Conservation (phyloP, 2,888 invertebrate genomes). For the Dorcus hopei region DNA sequence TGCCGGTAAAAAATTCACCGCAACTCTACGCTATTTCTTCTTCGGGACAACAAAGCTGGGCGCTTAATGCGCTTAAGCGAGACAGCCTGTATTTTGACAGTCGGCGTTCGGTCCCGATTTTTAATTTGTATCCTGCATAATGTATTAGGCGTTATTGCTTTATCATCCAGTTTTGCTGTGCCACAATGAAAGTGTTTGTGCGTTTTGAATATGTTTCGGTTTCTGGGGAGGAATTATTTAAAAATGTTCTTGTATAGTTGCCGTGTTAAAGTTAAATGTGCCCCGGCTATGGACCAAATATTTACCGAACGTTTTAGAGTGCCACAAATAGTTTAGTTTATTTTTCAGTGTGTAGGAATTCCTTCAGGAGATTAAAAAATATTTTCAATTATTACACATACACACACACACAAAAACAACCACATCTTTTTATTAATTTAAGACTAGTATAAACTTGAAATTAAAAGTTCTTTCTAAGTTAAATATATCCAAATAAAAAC, state of each 20-base stretch:
- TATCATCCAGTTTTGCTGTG: slow-evolving; percentile 17
- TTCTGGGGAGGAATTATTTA: slow-evolving; percentile 17
- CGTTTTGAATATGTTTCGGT: slow-evolving; percentile 15
- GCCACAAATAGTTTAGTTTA: neutral
- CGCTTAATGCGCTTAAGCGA: neutral
- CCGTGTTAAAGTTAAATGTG: neutral
- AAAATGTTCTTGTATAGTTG: slow-evolving; percentile 5
- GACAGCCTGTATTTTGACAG: neutral
- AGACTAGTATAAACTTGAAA: no score
- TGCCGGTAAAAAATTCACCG: slow-evolving; percentile 16
- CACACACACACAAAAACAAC: no score
- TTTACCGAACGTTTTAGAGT: neutral
- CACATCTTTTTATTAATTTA: no score
- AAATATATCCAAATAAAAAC: no score
- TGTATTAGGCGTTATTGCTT: slow-evolving; percentile 22
- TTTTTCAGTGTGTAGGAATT: neutral
- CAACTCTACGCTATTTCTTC: slow-evolving; percentile 8
- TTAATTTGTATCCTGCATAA: slow-evolving; percentile 26
- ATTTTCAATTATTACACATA: no score
- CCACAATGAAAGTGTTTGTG: slow-evolving; percentile 14
- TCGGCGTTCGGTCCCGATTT: slow-evolving; percentile 9
- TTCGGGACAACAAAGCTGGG: no score
- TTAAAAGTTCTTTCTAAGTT: no score
- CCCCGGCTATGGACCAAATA: neutral
- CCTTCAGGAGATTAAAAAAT: no score